Percentiles rank a stretch among this genome's conserved stretches.
Evolutionary conservation across 2,797 vertebrate genomes (phyloP).

Genomic region (Cynopterus sphinx): DNA sequence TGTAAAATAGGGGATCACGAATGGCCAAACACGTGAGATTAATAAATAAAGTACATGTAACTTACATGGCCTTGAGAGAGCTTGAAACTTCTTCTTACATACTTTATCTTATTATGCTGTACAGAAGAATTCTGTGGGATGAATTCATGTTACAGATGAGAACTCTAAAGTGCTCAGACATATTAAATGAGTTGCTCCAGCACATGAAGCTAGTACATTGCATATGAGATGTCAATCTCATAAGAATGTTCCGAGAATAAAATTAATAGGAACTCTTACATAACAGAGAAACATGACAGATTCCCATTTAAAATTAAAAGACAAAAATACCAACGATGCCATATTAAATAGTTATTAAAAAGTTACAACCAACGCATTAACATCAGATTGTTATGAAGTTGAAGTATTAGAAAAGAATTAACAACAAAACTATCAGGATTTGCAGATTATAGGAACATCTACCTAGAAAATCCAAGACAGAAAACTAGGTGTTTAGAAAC

Average conservation of each 20-base stretch:
- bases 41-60: conserved; percentile 4
- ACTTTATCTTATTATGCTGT: neutral
- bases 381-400: neutral
- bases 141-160: neutral
- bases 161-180: neutral
- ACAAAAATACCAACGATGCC: neutral
- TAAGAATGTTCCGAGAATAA: conserved; percentile 22
- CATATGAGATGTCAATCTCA: neutral
- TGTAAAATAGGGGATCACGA: neutral
- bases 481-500: neutral
- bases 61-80: neutral
- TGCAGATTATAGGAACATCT: neutral
- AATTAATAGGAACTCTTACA: conserved; percentile 6
- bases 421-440: neutral
- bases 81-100: conserved; percentile 17
- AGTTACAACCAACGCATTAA: neutral
- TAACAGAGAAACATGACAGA: conserved; percentile 7
- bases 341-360: neutral
- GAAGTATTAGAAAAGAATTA: neutral
- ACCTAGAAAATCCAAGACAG: neutral
- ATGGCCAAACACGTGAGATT: neutral
- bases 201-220: neutral
- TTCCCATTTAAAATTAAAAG: conserved; percentile 29
- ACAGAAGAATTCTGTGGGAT: neutral
- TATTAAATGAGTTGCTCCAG: neutral